Evolutionary conservation across 1,140 invertebrate genomes (phyloP).

Genomic region (Hypsibius dujardini): DNA sequence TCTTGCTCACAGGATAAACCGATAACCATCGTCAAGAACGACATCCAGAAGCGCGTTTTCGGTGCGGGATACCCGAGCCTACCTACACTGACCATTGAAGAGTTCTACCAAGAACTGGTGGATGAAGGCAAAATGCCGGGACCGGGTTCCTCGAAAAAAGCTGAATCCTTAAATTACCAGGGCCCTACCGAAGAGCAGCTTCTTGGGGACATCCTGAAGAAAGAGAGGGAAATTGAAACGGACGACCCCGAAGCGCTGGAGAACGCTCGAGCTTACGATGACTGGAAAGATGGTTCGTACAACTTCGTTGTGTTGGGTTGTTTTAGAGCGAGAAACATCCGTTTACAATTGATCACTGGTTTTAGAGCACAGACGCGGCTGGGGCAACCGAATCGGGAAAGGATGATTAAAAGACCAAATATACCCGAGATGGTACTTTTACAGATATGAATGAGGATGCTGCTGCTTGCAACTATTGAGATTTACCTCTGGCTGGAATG

Average conservation of each 20-base stretch:
- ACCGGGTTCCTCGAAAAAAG: constrained; percentile 13
- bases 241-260: constrained; percentile 55
- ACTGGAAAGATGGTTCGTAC: constrained; percentile 59
- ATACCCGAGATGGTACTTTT: no score
- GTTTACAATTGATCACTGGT: no score
- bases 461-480: no score
- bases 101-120: constrained; percentile 79
- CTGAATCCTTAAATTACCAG: background rate
- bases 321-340: no score
- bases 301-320: no score
- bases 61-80: constrained; percentile 83
- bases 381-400: no score
- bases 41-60: constrained; percentile 73
- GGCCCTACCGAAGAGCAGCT: constrained; percentile 27
- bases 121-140: constrained; percentile 48
- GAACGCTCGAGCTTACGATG: constrained; percentile 56
- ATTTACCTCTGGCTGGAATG: no score
- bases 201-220: constrained; percentile 40
- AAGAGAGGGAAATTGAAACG: constrained; percentile 47
- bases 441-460: no score
- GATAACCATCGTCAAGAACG: constrained; percentile 76
- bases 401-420: no score
- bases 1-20: constrained; percentile 47
- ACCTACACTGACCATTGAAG: constrained; percentile 74
- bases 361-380: no score